Percentiles rank a stretch among this genome's conserved stretches.
Evolutionary conservation across 1,140 invertebrate genomes (phyloP).

Genomic region (Steinernema feltiae): DNA sequence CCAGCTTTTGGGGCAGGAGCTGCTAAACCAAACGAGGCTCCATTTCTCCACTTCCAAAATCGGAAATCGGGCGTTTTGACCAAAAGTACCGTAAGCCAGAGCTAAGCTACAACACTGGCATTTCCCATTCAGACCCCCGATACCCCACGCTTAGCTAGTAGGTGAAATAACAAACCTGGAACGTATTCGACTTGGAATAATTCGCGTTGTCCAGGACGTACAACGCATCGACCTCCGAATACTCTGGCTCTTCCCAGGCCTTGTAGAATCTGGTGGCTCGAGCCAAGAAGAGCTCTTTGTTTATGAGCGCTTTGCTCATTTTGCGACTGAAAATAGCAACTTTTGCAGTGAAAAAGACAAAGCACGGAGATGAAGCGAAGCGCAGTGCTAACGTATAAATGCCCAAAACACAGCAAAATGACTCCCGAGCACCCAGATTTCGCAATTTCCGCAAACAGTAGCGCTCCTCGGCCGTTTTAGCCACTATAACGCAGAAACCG

Average conservation of each 20-base stretch:
- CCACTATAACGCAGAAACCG: background rate
- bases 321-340: background rate
- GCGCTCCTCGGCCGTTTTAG: background rate
- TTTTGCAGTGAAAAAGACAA: too few species aligned
- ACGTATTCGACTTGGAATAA: conserved; percentile 48
- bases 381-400: background rate
- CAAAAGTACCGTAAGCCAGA: too few species aligned
- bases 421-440: too few species aligned
- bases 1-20: too few species aligned
- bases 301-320: conserved; percentile 12
- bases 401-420: too few species aligned
- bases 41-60: too few species aligned
- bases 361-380: background rate
- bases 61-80: too few species aligned
- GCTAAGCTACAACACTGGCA: too few species aligned
- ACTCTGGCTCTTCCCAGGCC: conserved; percentile 14
- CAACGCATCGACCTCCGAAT: conserved; percentile 14
- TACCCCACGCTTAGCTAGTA: too few species aligned
- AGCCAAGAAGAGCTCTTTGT: conserved; percentile 26
- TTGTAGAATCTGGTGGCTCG: conserved; percentile 27
- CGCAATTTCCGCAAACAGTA: background rate
- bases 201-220: conserved; percentile 7
- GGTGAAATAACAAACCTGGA: conserved; percentile 38
- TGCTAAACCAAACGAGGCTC: too few species aligned
- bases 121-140: too few species aligned